A percentile compares a stretch with the other conserved stretches of the same genome.
These are phyloP conservation scores for Sminthopsis crassicaudata DNA, from an alignment of 2,113 vertebrate species.

Conservation along the genomic window DNA sequence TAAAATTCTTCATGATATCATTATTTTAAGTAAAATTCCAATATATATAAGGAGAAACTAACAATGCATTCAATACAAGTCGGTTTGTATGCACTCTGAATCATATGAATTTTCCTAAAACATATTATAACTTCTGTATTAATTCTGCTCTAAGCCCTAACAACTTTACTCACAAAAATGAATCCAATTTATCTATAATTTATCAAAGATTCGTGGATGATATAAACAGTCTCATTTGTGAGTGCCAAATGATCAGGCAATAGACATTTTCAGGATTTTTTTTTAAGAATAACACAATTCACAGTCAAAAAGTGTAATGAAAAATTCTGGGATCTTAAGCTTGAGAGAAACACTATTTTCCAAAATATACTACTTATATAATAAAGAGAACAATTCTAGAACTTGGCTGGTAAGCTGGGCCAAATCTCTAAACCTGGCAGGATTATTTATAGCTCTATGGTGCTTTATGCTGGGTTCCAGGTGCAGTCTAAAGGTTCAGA, in stretches of 20 bases:
- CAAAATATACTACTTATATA: conserved; percentile 29
- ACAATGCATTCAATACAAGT: conserved; percentile 41
- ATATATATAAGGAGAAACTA: conserved; percentile 30
- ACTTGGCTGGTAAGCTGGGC: conserved; percentile 15
- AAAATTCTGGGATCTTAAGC: conserved; percentile 26
- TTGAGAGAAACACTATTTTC: not conserved
- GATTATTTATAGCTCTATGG: not conserved
- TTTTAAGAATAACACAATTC: conserved; percentile 5
- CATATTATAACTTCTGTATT: conserved; percentile 54
- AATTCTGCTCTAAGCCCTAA: conserved; percentile 65
- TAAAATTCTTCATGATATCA: not conserved
- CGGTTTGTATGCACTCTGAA: conserved; percentile 34
- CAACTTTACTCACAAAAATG: conserved; percentile 55
- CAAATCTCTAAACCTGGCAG: conserved; percentile 1
- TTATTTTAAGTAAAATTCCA: conserved; percentile 15
- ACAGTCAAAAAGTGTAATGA: conserved; percentile 16
- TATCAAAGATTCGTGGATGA: conserved; percentile 47
- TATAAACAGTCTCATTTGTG: conserved; percentile 39
- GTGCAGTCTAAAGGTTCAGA: not conserved
- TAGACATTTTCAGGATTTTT: conserved; percentile 18
- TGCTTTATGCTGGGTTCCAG: not conserved
- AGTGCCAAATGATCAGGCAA: conserved; percentile 19
- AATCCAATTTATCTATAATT: not conserved
- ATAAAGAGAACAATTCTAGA: conserved; percentile 19
- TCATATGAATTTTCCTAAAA: conserved; percentile 16